Evolutionary conservation across 2,797 vertebrate species (phyloP).

Genomic region (Poecile montanus): DNA sequence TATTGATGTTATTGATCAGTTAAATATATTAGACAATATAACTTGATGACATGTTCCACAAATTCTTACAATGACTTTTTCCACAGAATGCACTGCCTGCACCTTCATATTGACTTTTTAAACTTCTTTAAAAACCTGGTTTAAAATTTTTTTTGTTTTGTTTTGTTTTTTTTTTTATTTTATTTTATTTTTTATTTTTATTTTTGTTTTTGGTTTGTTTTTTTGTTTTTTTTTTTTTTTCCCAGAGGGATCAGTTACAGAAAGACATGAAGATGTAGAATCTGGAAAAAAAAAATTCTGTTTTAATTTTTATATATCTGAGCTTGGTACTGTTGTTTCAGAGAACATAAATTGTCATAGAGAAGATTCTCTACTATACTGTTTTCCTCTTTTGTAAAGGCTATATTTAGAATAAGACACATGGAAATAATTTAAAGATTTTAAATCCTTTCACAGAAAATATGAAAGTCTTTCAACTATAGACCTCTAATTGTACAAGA

Average conservation of each 20-base stretch:
- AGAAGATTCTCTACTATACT: not conserved
- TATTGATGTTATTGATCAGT: not conserved
- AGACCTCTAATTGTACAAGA: not conserved
- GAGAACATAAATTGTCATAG: not conserved
- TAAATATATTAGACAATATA: not conserved
- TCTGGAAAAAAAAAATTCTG: not conserved
- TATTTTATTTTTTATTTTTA: too few species aligned
- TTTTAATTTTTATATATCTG: not conserved
- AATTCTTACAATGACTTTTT: not conserved
- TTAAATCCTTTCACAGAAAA: not conserved
- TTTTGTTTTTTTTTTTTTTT: not conserved
- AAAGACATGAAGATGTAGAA: not conserved
- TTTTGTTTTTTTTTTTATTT: accelerated
- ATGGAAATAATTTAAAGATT: not conserved
- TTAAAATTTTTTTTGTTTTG: not conserved
- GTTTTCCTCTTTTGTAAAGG: not conserved
- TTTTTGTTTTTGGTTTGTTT: too few species aligned
- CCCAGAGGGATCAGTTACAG: not conserved
- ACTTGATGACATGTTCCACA: not conserved
- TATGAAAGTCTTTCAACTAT: not conserved
- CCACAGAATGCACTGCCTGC: not conserved
- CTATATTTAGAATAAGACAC: not conserved
- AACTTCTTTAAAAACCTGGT: not conserved
- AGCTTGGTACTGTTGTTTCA: not conserved
- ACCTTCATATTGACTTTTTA: not conserved